Evolutionary conservation across 1,140 invertebrate species (phyloP), one percentile per base, ranked within the genome.

Genomic region (Melipona quadrifasciata): DNA sequence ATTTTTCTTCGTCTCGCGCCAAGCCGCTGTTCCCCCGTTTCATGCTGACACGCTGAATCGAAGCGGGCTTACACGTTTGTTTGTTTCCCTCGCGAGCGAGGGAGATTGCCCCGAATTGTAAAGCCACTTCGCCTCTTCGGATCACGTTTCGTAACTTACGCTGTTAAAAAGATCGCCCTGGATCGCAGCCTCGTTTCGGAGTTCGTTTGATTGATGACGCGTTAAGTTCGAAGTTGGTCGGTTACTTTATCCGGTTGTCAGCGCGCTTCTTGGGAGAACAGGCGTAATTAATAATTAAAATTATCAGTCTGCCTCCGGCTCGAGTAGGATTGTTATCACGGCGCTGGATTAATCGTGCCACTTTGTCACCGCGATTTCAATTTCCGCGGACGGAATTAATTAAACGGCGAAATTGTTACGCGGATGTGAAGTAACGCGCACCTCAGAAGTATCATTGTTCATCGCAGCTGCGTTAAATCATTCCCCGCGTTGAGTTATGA

Each of bases 1-100:
- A 82, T 65, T 74, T 82, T 82, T 64, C 72, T 64, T 39, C 16
- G 57, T 65, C 27, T 55, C 65, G 11, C 31, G 77, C 6, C 39
- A 47, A 47, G 16, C 1, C 19, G 11, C n/a, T 11, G 21, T 51
- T 27, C n/a, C 12, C 19, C 1, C 47, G 21, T 58, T 70, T 24
- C 57, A 31, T 24, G 14, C 17, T 51, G 34, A n/a, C 8, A 57
- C 53, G 51, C 19, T 10, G 10, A 57, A 57, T 34, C 57, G 19
- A 53, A 74, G n/a, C 47, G 47, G 6, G n/a, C 5, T 24, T 14
- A 14, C 3, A 14, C 39, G 34, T 19, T 64, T 47, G 51, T 34
- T 47, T n/a, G n/a, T 64, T 61, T 39, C 21, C 1, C 10, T 31
- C 2, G 0, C 8, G 39, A 47, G 39, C 8, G 8, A 47, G n/a